Conservation (phyloP, 1,140 invertebrate genomes). For the Megalopta genalis region DNA sequence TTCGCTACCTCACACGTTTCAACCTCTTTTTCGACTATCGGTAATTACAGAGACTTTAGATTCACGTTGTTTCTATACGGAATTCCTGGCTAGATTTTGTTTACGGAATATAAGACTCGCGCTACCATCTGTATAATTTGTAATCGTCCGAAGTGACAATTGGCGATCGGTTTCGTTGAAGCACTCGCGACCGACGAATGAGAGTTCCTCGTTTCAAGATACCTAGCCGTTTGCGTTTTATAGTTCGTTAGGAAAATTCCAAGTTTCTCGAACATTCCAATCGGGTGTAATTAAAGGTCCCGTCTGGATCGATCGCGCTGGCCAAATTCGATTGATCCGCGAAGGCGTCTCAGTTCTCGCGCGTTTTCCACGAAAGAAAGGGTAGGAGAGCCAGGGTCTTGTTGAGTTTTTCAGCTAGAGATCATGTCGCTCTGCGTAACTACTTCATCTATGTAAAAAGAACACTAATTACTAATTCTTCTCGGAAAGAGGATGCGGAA, state of each 20-base stretch:
- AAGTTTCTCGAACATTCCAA: too few relatives aligned
- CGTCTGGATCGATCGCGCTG: background rate
- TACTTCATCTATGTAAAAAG: slow-evolving; percentile 3
- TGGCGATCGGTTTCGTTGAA: too few relatives aligned
- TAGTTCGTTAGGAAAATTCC: too few relatives aligned
- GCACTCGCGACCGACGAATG: too few relatives aligned
- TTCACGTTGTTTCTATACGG: background rate
- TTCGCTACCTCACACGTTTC: background rate
- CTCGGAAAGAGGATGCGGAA: background rate
- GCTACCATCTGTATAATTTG: too few relatives aligned
- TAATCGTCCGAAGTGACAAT: too few relatives aligned
- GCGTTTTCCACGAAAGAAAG: background rate
- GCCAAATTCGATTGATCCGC: background rate
- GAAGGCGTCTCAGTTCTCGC: background rate
- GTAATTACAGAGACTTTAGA: background rate
- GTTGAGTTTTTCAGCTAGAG: background rate
- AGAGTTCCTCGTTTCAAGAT: too few relatives aligned
- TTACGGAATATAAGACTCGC: too few relatives aligned
- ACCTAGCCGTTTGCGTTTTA: too few relatives aligned
- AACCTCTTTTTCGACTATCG: background rate
- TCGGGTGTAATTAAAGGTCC: too few relatives aligned
- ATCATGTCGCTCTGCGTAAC: background rate
- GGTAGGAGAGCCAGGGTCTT: background rate
- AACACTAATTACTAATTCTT: background rate
- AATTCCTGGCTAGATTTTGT: background rate